Conservation (phyloP, 23 tunicate species). For the Oikopleura albicans region DNA sequence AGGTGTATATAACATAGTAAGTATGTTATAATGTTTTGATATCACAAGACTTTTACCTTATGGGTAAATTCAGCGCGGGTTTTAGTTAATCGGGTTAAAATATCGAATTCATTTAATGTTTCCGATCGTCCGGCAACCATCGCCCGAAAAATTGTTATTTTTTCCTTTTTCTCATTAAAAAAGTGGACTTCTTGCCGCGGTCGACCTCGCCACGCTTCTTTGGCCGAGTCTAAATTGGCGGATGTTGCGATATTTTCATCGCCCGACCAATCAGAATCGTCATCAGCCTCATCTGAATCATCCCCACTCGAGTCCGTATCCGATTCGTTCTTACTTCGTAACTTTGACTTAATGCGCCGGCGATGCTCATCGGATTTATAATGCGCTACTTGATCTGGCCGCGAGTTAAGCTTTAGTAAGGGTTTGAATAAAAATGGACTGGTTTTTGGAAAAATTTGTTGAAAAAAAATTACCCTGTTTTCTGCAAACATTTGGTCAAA, state of each 20-base stretch:
- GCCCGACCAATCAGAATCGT: neutral
- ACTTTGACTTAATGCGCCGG: neutral
- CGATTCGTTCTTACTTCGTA: neutral
- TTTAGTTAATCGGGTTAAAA: neutral
- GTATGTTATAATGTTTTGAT: too few species aligned
- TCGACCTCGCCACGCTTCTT: neutral
- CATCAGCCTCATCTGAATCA: neutral
- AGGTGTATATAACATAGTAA: too few species aligned
- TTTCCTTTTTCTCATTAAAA: neutral
- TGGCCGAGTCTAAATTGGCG: neutral
- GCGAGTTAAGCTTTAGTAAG: neutral
- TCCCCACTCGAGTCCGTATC: constrained; percentile 1
- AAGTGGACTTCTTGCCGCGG: neutral
- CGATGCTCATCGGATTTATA: neutral
- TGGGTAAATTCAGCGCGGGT: neutral
- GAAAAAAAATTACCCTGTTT: too few species aligned
- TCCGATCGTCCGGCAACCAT: neutral
- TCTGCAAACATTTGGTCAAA: too few species aligned
- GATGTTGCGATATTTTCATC: constrained; percentile 2
- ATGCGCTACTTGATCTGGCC: neutral
- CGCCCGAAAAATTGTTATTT: neutral
- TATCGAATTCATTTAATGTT: neutral
- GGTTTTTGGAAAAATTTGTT: too few species aligned
- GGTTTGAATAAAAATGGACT: too few species aligned
- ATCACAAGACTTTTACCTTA: too few species aligned